Base-by-base conservation (phyloP, 2,888 invertebrate species). In the Acholoe squamosa region DNA sequence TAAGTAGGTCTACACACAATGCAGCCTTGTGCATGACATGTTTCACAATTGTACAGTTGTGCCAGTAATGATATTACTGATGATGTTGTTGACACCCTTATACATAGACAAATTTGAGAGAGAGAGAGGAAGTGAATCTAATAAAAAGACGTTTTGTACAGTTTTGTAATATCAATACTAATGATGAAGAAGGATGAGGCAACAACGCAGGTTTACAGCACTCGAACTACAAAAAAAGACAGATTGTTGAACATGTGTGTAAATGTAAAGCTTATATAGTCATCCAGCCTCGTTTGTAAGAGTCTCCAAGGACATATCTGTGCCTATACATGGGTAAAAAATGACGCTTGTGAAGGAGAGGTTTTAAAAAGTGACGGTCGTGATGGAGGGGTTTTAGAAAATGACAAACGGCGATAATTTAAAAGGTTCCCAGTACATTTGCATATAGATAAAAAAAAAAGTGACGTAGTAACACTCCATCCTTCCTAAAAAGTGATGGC, bases 141-240 rank as follows among this genome's bases (percentile, higher is more conserved):
- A 51, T 25, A 56, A 76, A 33, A 52, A 76, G 67, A 16, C 76
- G 54, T 90, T 90, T 90, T 90, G 90, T 90, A 90, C 80, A 90
- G 90, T 90, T 90, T 90, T 90, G 90, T 90, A 90, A 80, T 86
- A 86, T 86, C 86, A 31, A 52, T 33, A 71, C 71, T 71, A 84
- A 84, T 71, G 84, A 51, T 51, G 51, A 34, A 51, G 43, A 34
- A 84, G 43, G 84, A 84, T 22, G 84, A 25, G 34, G 33, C 84
- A 51, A 84, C 84, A 84, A 84, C 84, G 28, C 43, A 22, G 43
- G 51, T 84, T 61, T 84, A 84, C n/a, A 84, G 43, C 84, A 43
- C 51, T 71, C 71, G 14, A 71, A 71, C 28, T n/a, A 71, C 19
- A 22, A n/a, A 71, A 71, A 71, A 71, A 71, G 25, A 71, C 43